Evolutionary conservation across 2,888 invertebrate genomes (phyloP), one percentile per base, ranked within the genome.

Genomic region (Tanytarsus gracilentus): DNA sequence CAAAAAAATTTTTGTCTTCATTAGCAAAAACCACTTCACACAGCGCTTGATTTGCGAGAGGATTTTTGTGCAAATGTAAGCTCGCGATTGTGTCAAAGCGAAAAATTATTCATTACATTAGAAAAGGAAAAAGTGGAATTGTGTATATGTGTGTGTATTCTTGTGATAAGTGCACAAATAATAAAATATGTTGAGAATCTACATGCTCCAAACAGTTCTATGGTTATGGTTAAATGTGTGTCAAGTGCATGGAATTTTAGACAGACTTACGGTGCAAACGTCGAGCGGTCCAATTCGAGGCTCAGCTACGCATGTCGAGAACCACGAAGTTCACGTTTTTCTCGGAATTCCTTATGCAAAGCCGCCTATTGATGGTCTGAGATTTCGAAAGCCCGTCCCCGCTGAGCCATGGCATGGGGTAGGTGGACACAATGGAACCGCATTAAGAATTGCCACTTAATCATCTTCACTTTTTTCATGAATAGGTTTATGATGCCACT

Each of bases 331-430:
- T 27, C 90, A 91, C 71, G 85, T 88, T 58, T 94, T 88, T 69
- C 85, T 86, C 56, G 93, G 93, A 3, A 88, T 94, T 64, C 94
- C 94, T 14, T 94, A 90, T 70, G 94, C 93, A 6, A 89, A 91
- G 71, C 88, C 93, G 2, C 93, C 94, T 1, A 73, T 93, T 48
- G 92, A 90, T 11, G 85, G 86, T 61, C 77, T 93, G 63, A 78
- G 94, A 67, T 94, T 93, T 75, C 81, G 88, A 52, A 84, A 86
- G 66, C 94, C 94, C 8, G 84, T 88, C 55, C 88, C 90, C 8
- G 82, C 88, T 62, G 88, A 89, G 65, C 87, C 88, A 0, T 93
- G 92, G 92, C 86, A 87, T 68, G 89, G 89, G 1, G 84, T 40
- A 21, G 44, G 56, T 56, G 14, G 36, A 36, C 4, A 36, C 36